Conservation (phyloP, 2,113 vertebrate species). For the Centropus bengalensis region DNA sequence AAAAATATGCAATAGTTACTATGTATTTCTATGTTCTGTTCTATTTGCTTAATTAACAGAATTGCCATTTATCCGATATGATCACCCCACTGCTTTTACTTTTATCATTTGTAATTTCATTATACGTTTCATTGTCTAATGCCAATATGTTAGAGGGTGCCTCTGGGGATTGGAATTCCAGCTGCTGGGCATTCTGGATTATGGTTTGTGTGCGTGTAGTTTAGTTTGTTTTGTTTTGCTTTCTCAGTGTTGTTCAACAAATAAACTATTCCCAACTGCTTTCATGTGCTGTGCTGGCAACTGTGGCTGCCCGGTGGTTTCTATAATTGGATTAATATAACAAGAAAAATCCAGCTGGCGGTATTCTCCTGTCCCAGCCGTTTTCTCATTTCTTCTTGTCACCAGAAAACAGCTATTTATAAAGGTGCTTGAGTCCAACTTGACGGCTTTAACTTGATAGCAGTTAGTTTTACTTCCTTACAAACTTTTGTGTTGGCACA, state of each 20-base stretch:
- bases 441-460: not conserved
- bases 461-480: not conserved
- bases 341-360: not conserved
- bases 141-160: not conserved
- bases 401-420: not conserved
- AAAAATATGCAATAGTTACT: not conserved
- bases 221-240: not conserved
- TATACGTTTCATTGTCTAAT: not conserved
- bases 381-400: not conserved
- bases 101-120: not conserved
- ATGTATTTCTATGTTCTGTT: not conserved
- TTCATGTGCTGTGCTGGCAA: not conserved
- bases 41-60: not conserved
- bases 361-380: not conserved
- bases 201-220: not conserved
- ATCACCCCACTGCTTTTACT: not conserved
- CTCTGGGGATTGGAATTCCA: not conserved
- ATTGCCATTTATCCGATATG: not conserved
- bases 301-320: not conserved
- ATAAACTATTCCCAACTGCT: not conserved
- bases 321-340: not conserved
- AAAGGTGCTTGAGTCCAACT: not conserved
- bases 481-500: not conserved
- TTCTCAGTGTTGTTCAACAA: not conserved
- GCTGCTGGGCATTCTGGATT: not conserved